Conservation (phyloP, 2,888 invertebrate genomes). For the Drosophila lacicola region DNA sequence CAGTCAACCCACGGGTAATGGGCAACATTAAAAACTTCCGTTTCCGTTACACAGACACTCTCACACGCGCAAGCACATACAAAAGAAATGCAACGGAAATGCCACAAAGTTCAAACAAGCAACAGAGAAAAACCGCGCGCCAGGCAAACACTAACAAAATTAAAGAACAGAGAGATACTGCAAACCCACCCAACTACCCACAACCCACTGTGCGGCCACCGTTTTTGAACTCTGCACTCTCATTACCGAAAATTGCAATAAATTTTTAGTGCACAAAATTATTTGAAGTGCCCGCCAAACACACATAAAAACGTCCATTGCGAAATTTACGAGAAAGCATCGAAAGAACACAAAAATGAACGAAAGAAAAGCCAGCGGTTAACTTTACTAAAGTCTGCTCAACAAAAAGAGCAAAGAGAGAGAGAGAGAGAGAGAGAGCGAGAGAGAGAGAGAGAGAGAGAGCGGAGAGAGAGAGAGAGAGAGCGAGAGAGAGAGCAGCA, state of each 20-base stretch:
- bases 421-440: neutral
- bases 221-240: constrained; percentile 57
- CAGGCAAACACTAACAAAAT: constrained; percentile 76
- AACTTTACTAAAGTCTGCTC: constrained; percentile 49
- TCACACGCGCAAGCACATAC: constrained; percentile 32
- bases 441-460: neutral
- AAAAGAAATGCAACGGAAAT: constrained; percentile 79
- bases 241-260: constrained; percentile 80
- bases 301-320: constrained; percentile 79
- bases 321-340: constrained; percentile 71
- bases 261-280: constrained; percentile 75
- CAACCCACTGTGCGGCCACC: neutral
- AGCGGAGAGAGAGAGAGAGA: neutral
- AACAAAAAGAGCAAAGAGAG: constrained; percentile 3
- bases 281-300: constrained; percentile 78
- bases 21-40: constrained; percentile 80
- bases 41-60: constrained; percentile 57
- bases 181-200: constrained; percentile 10
- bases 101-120: constrained; percentile 77
- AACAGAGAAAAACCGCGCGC: constrained; percentile 57
- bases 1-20: constrained; percentile 55
- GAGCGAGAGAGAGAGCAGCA: neutral
- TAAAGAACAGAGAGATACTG: constrained; percentile 41
- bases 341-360: constrained; percentile 22
- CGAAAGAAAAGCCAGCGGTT: constrained; percentile 47